A percentile compares a stretch with the other conserved stretches of the same genome.
These are phyloP conservation scores for Muscina levida DNA, from an alignment of 2,888 invertebrate genomes.

Conservation along the genomic window DNA sequence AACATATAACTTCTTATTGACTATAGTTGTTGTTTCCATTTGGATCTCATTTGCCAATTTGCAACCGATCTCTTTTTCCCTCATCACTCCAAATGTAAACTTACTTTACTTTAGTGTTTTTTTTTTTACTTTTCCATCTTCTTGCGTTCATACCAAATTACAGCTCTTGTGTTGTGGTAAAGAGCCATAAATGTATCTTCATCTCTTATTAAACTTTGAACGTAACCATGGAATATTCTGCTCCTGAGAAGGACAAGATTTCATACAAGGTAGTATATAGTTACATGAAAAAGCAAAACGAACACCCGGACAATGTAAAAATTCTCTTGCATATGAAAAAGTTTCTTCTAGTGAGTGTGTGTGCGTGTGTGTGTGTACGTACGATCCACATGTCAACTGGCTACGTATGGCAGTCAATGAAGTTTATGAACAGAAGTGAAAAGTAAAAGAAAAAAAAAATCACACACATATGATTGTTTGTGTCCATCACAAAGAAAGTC, in stretches of 20 bases:
- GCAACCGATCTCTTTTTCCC: too few relatives aligned
- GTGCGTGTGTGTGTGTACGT: too few relatives aligned
- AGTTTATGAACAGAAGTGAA: not conserved
- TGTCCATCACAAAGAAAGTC: not conserved
- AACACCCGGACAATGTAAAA: not conserved
- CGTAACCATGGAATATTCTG: not conserved
- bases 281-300: not conserved
- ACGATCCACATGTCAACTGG: not conserved
- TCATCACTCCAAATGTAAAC: too few relatives aligned
- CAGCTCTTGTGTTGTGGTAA: not conserved
- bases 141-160: too few relatives aligned
- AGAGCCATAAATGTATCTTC: conserved; percentile 7
- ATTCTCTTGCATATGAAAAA: conserved; percentile 5
- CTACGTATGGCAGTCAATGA: conserved; percentile 8
- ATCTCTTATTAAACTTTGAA: not conserved
- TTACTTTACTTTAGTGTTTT: too few relatives aligned
- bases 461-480: conserved; percentile 16
- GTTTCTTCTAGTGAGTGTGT: too few relatives aligned
- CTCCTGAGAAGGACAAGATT: too few relatives aligned
- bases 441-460: too few relatives aligned
- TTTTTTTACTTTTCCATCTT: too few relatives aligned
- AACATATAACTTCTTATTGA: too few relatives aligned
- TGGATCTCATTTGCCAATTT: too few relatives aligned
- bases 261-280: not conserved
- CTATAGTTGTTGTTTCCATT: too few relatives aligned